phyloP scores from a whole-genome alignment of 2,797 vertebrate species.

The Takifugu ocellatus region DNA sequence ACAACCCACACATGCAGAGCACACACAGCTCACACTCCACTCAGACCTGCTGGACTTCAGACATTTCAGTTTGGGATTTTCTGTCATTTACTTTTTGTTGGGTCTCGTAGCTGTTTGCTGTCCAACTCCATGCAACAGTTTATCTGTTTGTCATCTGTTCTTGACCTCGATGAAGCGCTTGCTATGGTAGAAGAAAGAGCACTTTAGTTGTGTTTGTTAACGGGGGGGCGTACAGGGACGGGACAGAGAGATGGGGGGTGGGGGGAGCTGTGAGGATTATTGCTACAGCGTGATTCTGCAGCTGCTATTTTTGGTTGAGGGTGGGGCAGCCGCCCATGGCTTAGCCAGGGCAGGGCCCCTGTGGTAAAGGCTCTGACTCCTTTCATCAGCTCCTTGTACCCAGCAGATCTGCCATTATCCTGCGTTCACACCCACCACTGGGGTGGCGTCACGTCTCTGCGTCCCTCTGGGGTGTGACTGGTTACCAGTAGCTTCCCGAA shows the following conservation, averaged over 20 bases:
- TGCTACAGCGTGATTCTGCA: slow-evolving; percentile 39
- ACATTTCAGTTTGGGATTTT: slow-evolving; percentile 2
- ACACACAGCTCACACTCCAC: slow-evolving; percentile 18
- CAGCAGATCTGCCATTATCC: slow-evolving; percentile 51
- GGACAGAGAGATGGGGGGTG: slow-evolving; percentile 9
- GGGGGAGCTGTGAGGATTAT: slow-evolving; percentile 24
- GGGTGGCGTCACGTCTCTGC: slow-evolving; percentile 18
- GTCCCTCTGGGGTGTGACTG: slow-evolving; percentile 37
- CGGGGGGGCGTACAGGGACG: slow-evolving; percentile 22
- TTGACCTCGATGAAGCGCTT: slow-evolving; percentile 48
- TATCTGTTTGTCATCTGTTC: slow-evolving; percentile 23
- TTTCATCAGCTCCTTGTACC: slow-evolving; percentile 21
- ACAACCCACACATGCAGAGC: slow-evolving; percentile 16
- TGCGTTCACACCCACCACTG: slow-evolving; percentile 31
- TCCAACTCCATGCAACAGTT: slow-evolving; percentile 32
- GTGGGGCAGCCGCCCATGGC: slow-evolving; percentile 42
- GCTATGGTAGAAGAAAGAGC: slow-evolving; percentile 48
- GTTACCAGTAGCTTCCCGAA: slow-evolving; percentile 38
- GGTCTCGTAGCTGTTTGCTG: neutral
- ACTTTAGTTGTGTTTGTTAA: slow-evolving; percentile 59
- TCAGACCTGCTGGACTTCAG: slow-evolving; percentile 20
- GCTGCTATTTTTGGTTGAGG: slow-evolving; percentile 53
- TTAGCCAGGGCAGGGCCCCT: slow-evolving; percentile 38
- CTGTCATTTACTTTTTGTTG: slow-evolving; percentile 13
- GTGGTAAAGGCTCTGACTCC: slow-evolving; percentile 46